Base-by-base conservation (phyloP, 2,113 vertebrate species). In the Lates calcarifer region DNA sequence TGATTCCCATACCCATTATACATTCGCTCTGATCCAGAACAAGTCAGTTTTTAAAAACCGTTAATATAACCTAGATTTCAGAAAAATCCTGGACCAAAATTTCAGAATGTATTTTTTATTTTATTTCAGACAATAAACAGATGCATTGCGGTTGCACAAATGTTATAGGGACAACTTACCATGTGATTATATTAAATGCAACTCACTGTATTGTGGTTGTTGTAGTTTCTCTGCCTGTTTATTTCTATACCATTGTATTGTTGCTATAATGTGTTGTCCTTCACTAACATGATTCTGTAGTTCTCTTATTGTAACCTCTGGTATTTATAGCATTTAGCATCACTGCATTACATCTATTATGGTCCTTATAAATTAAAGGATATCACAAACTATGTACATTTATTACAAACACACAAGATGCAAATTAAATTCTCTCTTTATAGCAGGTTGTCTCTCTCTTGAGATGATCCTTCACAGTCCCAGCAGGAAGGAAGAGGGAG, bases 401-500 rank as follows among this genome's bases (percentile, higher is more conserved):
- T 26, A 63, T 28, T 53, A 7, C 43, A 5, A 63, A 49, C 22
- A 37, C 20, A 83, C 5, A 28, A 37, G 0, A 14, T 55, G 22
- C 29, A 5, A 28, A 58, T 62, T 6, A 26, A 47, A 29, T 3
- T 69, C 26, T 47, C 55, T 64, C 24, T 39, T 22, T 87, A 77
- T n/a, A 31, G 51, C 41, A 81, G 64, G 17, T 70, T 33, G 35
- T n/a, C 5, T 63, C 72, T 85, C 3, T 89, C 86, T 20, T 89
- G 60, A 58, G 62, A 74, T 28, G 83, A 61, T 15, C 74, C 66
- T 24, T 78, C 76, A 82, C 67, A 88, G 22, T 94, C 92, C 85
- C 93, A 92, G 79, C 76, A 90, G 15, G 87, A 82, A 15, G 83
- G 51, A 29, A 82, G 37, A 31, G 82, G 57, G 66, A 90, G 63